Base-by-base conservation (phyloP, 2,888 invertebrate species). In the Chironomus tentans region DNA sequence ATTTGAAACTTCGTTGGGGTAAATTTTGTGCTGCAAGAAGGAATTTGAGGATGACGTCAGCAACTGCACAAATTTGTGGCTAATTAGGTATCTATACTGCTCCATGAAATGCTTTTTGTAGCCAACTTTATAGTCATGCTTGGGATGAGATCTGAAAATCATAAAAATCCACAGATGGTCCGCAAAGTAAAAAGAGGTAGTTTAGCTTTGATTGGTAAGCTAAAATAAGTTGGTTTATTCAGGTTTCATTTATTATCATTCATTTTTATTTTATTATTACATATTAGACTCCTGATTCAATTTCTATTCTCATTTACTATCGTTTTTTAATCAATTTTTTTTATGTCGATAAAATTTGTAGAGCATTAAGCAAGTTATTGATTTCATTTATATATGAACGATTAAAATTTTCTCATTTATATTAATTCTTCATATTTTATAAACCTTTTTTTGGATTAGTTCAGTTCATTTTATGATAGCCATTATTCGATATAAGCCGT, bases 211-310 rank as follows among this genome's bases (percentile, higher is more conserved):
- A 65, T 65, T 65, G 10, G 6, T 24, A 65, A 65, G 65, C 65
- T 65, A 65, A 65, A 65, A 65, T 65, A 65, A 22, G 56, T 65
- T 65, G 65, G 21, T 65, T 65, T 65, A 65, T 65, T 65, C 21
- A 65, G 65, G 65, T 65, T 65, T 24, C 38, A 38, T 38, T 65
- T 65, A 65, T 65, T 65, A 65, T 65, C 65, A 21, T 65, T 65
- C 65, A 65, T 65, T 56, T 56, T 18, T 15, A 56, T 15, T 7
- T 10, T 62, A 21, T 65, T 65, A 65, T 24, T 24, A 65, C 24
- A 24, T 65, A 21, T 65, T 65, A 65, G 21, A 24, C 65, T 65
- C 65, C 65, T 65, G 65, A 65, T 22, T 65, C 24, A 18, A 56
- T 65, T 24, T 1, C 24, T 24, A 65, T 56, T 65, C 65, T 65